phyloP scores from a whole-genome alignment of 2,797 vertebrate genomes.

The Typhlichthys subterraneus region DNA sequence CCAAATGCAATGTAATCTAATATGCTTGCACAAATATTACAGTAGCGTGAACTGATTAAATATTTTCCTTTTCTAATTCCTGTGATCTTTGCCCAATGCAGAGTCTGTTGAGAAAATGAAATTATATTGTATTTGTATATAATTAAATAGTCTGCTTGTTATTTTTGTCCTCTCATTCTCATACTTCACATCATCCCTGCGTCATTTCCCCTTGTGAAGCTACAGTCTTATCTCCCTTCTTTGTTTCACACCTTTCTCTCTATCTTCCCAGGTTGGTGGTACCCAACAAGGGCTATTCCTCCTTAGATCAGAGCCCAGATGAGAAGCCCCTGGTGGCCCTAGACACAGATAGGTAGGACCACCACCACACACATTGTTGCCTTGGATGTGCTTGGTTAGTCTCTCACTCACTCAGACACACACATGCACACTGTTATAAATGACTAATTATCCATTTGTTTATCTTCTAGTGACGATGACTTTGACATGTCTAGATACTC shows the following conservation, averaged over 20 bases:
- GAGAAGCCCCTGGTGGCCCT: slow-evolving; percentile 96
- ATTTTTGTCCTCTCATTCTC: not conserved
- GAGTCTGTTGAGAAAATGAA: no score
- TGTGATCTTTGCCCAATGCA: no score
- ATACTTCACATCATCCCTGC: not conserved
- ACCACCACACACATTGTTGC: not conserved
- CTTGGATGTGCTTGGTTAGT: no score
- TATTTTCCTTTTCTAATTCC: no score
- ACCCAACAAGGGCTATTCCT: slow-evolving; percentile 97
- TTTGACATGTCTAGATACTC: slow-evolving; percentile 98
- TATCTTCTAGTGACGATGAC: slow-evolving; percentile 87
- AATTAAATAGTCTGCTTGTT: not conserved
- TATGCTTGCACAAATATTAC: no score
- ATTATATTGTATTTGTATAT: not conserved
- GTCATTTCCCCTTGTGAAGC: slow-evolving; percentile 1
- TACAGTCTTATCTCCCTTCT: slow-evolving; percentile 1
- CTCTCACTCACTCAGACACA: not conserved
- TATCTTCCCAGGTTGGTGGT: slow-evolving; percentile 85
- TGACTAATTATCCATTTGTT: slow-evolving; percentile 20
- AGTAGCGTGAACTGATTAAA: no score
- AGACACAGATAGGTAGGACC: slow-evolving; percentile 92
- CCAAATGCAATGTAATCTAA: no score
- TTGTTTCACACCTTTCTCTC: slow-evolving; percentile 9
- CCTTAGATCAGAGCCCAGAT: slow-evolving; percentile 96
- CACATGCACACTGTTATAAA: not conserved